Conservation (phyloP, 2,113 vertebrate genomes). For the Myiopsitta monachus region DNA sequence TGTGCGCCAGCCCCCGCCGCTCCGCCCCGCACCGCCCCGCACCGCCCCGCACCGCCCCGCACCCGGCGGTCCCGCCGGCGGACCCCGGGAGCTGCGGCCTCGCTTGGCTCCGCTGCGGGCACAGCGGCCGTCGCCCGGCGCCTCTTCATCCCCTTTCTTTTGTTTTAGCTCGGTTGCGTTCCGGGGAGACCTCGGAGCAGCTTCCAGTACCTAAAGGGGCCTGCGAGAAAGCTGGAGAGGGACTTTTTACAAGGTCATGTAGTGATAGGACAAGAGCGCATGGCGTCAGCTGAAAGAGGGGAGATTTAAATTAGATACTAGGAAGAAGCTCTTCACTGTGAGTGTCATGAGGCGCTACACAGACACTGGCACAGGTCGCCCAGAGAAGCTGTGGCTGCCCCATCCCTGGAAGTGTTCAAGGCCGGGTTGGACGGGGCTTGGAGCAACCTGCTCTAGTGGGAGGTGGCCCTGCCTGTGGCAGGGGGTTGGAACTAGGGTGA, state of each 20-base stretch:
- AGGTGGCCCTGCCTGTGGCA: neutral
- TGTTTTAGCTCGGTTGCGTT: too few relatives aligned
- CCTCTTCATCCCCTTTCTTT: neutral
- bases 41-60: neutral
- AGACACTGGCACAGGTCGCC: neutral
- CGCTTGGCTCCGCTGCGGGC: accelerated
- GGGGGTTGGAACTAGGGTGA: neutral
- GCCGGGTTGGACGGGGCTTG: neutral
- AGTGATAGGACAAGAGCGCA: neutral
- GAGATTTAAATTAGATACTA: neutral
- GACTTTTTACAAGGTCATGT: neutral
- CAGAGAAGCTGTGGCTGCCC: neutral
- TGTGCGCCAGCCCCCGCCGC: neutral
- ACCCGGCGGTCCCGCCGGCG: neutral
- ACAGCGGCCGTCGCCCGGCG: too few relatives aligned
- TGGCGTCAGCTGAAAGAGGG: neutral
- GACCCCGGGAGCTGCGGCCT: accelerated
- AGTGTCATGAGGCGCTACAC: neutral
- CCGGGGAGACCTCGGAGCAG: too few relatives aligned
- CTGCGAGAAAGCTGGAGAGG: neutral
- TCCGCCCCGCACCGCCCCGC: neutral
- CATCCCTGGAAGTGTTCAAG: neutral
- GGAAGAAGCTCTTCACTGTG: neutral
- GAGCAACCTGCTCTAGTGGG: neutral
- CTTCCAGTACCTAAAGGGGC: neutral